Percentiles rank a stretch among this genome's conserved stretches.
Evolutionary conservation across 2,888 invertebrate species (phyloP).

Genomic region (Adelphocoris suturalis): DNA sequence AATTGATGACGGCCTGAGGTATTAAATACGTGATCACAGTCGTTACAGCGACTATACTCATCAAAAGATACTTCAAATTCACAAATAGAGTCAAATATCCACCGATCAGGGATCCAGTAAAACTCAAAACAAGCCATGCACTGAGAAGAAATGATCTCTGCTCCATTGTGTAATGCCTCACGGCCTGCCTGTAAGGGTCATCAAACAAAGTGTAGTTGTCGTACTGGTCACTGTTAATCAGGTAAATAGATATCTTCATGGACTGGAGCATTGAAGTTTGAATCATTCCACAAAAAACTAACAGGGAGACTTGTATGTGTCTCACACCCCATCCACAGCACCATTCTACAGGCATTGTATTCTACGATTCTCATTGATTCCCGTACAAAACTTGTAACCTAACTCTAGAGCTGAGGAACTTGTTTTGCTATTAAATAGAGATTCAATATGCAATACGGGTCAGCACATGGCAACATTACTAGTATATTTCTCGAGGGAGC

Average conservation of each 20-base stretch:
- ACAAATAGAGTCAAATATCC: constrained; percentile 47
- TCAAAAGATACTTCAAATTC: constrained; percentile 58
- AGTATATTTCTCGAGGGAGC: no score
- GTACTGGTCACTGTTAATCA: background rate
- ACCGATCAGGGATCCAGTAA: background rate
- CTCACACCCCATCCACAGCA: constrained; percentile 97
- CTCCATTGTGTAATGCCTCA: background rate
- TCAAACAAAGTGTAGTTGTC: constrained; percentile 57
- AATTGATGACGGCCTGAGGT: background rate
- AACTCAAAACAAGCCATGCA: background rate
- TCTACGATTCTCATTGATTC: background rate
- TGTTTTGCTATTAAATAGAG: no score
- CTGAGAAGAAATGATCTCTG: constrained; percentile 15
- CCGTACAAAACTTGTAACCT: no score
- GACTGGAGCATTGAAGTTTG: background rate
- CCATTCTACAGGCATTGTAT: constrained; percentile 65
- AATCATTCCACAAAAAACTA: background rate
- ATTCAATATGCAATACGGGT: no score
- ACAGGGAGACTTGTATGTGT: constrained; percentile 84
- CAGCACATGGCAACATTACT: no score
- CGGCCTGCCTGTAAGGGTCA: constrained; percentile 48
- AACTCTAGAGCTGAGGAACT: no score
- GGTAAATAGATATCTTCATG: constrained; percentile 1
- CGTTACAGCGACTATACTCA: background rate
- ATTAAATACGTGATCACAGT: background rate